Percentiles rank a stretch among this genome's conserved stretches.
phyloP scores from a whole-genome alignment of 1,140 invertebrate genomes.

The Drosophila bifasciata region DNA sequence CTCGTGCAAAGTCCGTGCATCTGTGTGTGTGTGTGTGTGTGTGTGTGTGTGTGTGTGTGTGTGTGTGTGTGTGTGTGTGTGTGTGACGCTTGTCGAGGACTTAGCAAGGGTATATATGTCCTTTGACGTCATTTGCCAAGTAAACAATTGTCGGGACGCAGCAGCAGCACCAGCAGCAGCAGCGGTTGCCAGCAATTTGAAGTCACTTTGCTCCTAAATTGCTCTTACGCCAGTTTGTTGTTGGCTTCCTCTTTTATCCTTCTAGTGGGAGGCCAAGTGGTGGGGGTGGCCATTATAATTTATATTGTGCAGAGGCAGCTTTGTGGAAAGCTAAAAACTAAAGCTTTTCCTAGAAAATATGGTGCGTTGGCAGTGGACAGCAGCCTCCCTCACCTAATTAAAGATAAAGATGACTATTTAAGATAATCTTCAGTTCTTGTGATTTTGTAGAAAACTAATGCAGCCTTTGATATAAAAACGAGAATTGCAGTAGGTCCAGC shows the following conservation, averaged over 20 bases:
- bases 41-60: no score
- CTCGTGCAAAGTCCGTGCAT: neutral
- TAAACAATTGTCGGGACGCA: constrained; percentile 39
- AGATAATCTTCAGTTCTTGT: no score
- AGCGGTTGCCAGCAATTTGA: constrained; percentile 43
- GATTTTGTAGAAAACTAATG: no score
- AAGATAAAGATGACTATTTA: no score
- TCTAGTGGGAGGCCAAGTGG: constrained; percentile 9
- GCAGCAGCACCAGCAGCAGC: constrained; percentile 8
- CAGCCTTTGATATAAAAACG: no score
- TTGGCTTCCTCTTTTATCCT: constrained; percentile 12
- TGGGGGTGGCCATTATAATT: constrained; percentile 13
- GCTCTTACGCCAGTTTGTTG: constrained; percentile 47
- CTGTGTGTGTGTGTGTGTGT: constrained; percentile 14
- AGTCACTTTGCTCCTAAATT: constrained; percentile 50
- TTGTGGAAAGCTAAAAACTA: constrained; percentile 27
- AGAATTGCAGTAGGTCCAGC: no score
- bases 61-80: no score
- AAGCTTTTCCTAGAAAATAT: constrained; percentile 17
- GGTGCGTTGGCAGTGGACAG: neutral
- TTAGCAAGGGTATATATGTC: constrained; percentile 26
- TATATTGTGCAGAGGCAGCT: constrained; percentile 21
- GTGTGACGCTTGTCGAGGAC: neutral
- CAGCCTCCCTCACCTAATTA: no score
- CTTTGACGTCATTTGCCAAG: constrained; percentile 73